A percentile compares a stretch with the other conserved stretches of the same genome.
These are phyloP conservation scores for Fragum sueziense DNA, from an alignment of 2,888 invertebrate species.

Conservation along the genomic window DNA sequence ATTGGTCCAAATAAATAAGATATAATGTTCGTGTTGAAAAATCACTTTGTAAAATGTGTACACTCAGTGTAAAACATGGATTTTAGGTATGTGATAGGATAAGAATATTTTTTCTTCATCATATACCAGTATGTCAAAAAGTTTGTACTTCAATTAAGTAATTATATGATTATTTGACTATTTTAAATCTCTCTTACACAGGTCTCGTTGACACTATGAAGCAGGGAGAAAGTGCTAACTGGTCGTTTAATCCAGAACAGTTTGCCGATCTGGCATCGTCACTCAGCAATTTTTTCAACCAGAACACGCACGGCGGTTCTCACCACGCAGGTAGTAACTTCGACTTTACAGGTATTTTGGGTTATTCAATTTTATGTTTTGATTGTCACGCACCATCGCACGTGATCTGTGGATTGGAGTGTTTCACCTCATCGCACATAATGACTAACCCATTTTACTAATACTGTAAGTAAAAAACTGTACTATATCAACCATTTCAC, in stretches of 20 bases:
- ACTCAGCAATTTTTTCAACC: conserved; percentile 79
- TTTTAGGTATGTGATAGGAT: no score
- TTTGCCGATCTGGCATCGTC: conserved; percentile 81
- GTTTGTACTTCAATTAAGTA: no score
- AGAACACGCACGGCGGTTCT: conserved; percentile 28
- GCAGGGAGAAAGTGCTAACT: conserved; percentile 76
- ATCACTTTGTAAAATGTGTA: no score
- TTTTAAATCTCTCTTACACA: conserved; percentile 53
- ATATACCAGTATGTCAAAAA: no score
- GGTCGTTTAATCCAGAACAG: conserved; percentile 80
- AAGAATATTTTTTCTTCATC: no score
- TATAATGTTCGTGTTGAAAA: no score
- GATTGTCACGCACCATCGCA: background rate
- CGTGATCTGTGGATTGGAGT: background rate
- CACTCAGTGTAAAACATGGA: no score
- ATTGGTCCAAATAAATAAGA: no score
- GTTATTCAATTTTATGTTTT: conserved; percentile 10
- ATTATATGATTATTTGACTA: no score
- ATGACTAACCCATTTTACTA: background rate
- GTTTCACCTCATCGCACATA: background rate
- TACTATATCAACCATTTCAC: no score
- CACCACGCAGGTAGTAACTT: conserved; percentile 25
- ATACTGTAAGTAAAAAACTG: background rate
- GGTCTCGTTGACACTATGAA: conserved; percentile 81
- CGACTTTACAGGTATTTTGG: conserved; percentile 21